phyloP scores from a whole-genome alignment of 2,797 vertebrate species.

The Euthynnus affinis region DNA sequence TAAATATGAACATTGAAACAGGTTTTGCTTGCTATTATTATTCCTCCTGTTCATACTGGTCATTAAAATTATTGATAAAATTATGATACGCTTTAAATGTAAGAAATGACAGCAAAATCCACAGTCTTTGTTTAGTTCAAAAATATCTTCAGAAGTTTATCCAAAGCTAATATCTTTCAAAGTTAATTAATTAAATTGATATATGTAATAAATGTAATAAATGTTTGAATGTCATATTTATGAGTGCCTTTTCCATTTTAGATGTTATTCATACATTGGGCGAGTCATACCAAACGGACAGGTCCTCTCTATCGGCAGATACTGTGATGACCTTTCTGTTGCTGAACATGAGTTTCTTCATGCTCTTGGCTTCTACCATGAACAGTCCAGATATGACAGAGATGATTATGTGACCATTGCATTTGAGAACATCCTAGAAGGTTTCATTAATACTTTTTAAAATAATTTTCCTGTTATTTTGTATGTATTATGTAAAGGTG shows the following conservation, averaged over 20 bases:
- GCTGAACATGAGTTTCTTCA: constrained; percentile 92
- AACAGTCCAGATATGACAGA: constrained; percentile 92
- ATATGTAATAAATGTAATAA: neutral
- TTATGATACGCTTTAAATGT: too few relatives aligned
- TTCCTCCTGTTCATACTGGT: too few relatives aligned
- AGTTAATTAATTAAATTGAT: too few relatives aligned
- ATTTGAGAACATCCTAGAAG: constrained; percentile 84
- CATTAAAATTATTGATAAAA: too few relatives aligned
- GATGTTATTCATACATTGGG: constrained; percentile 90
- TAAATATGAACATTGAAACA: too few relatives aligned
- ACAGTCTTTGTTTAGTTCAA: too few relatives aligned
- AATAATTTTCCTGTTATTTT: neutral
- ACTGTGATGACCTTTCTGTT: constrained; percentile 84
- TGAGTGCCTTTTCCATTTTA: constrained; percentile 56
- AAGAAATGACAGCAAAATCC: too few relatives aligned
- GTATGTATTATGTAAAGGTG: neutral
- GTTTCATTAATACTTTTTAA: constrained; percentile 64
- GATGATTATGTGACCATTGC: constrained; percentile 88
- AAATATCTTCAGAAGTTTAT: too few relatives aligned
- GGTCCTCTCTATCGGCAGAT: constrained; percentile 85
- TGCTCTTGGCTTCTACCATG: constrained; percentile 91
- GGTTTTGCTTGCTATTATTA: too few relatives aligned
- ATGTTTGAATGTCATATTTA: neutral
- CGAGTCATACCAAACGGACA: constrained; percentile 62
- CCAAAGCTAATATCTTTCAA: too few relatives aligned